phyloP scores from a whole-genome alignment of 2,888 invertebrate species.

The Drosophila peninsularis region DNA sequence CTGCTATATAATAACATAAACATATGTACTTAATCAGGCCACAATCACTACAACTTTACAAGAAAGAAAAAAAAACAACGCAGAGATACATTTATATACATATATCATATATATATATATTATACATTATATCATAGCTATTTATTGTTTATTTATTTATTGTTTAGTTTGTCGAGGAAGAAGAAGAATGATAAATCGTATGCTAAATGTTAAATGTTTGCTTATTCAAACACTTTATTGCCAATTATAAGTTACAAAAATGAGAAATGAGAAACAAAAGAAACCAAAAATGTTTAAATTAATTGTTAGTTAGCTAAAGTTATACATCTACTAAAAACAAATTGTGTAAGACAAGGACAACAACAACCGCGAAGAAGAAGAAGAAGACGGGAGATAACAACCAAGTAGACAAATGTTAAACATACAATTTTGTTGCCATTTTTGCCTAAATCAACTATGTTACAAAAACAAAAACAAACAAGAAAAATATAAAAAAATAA shows the following conservation, averaged over 20 bases:
- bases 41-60: conserved; percentile 75
- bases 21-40: conserved; percentile 71
- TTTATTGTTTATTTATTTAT: conserved; percentile 70
- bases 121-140: conserved; percentile 58
- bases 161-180: conserved; percentile 6
- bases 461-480: conserved; percentile 72
- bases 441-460: conserved; percentile 85
- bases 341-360: conserved; percentile 22
- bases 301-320: conserved; percentile 78
- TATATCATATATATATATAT: conserved; percentile 45
- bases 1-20: conserved; percentile 39
- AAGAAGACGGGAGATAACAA: conserved; percentile 8
- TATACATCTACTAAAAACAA: conserved; percentile 72
- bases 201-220: conserved; percentile 77
- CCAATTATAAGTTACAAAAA: conserved; percentile 73
- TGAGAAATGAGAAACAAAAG: background rate
- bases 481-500: conserved; percentile 43
- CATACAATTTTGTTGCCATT: conserved; percentile 84
- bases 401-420: conserved; percentile 79
- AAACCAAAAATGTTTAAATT: conserved; percentile 68
- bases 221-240: conserved; percentile 77
- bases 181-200: conserved; percentile 54
- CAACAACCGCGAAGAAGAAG: conserved; percentile 27
- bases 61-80: conserved; percentile 20
- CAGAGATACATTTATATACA: conserved; percentile 62